A percentile compares a stretch with the other conserved stretches of the same genome.
Evolutionary conservation across 1,140 invertebrate species (phyloP).

Genomic region (Laupala kohalensis): DNA sequence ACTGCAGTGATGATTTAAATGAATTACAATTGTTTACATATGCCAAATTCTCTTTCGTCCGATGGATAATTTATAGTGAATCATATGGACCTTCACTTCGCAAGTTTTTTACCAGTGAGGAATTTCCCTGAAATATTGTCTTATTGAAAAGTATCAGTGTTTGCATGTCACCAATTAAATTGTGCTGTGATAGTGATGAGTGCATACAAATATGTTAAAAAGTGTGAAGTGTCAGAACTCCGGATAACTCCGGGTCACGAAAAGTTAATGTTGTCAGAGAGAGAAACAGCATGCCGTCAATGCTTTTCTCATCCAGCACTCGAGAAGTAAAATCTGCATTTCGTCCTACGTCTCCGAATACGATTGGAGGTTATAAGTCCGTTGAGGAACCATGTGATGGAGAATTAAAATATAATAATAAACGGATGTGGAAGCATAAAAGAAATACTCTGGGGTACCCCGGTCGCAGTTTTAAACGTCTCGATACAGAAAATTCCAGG

Average conservation of each 20-base stretch:
- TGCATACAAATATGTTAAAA: not conserved
- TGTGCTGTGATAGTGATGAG: not conserved
- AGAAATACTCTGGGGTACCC: conserved; percentile 15
- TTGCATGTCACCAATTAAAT: not conserved
- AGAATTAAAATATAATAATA: conserved; percentile 18
- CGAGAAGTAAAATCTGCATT: not conserved
- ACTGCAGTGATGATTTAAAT: too few relatives aligned
- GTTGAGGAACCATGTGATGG: conserved; percentile 18
- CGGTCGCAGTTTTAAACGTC: conserved; percentile 18
- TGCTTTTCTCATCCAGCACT: not conserved
- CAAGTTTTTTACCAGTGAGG: too few relatives aligned
- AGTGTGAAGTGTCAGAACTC: not conserved
- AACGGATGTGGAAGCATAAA: conserved; percentile 13
- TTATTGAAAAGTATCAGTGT: not conserved
- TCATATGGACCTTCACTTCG: too few relatives aligned
- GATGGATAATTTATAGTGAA: too few relatives aligned
- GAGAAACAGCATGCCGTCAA: not conserved
- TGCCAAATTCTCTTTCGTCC: too few relatives aligned
- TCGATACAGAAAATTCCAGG: conserved; percentile 17
- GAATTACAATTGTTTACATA: too few relatives aligned
- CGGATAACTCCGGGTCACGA: not conserved
- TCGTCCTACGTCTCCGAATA: not conserved
- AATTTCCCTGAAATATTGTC: too few relatives aligned
- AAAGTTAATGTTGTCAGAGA: not conserved
- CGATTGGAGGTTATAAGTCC: not conserved